Conservation (phyloP, 1,140 invertebrate species). For the Triops longicaudatus region DNA sequence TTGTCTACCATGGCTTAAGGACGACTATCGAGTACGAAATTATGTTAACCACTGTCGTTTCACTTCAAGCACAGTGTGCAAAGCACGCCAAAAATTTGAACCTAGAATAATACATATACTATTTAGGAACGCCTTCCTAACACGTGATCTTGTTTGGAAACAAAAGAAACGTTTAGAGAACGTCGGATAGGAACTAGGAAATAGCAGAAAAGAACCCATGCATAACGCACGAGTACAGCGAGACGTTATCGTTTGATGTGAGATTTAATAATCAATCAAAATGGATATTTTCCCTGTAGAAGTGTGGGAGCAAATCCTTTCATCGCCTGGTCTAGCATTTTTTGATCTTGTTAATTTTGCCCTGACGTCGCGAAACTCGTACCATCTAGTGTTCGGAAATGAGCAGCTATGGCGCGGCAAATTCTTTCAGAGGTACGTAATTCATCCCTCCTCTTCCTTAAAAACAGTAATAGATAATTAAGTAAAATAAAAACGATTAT, state of each 20-base stretch:
- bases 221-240: neutral
- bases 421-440: neutral
- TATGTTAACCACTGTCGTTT: too few relatives aligned
- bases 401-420: neutral
- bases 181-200: neutral
- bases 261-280: neutral
- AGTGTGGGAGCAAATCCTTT: neutral
- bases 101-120: neutral
- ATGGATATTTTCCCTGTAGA: neutral
- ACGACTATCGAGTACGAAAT: too few relatives aligned
- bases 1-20: conserved; percentile 47
- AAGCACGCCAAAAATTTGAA: too few relatives aligned
- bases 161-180: neutral
- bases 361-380: neutral
- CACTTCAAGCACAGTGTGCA: too few relatives aligned
- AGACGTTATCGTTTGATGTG: neutral
- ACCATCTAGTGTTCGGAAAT: neutral
- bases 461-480: too few relatives aligned
- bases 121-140: neutral
- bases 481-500: too few relatives aligned
- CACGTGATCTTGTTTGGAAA: neutral
- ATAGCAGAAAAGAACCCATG: neutral
- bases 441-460: too few relatives aligned
- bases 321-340: neutral
- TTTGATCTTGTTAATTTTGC: neutral